These are phyloP conservation scores for Illadopsis cleaveri DNA, from an alignment of 2,113 vertebrate species.

Conservation along the genomic window DNA sequence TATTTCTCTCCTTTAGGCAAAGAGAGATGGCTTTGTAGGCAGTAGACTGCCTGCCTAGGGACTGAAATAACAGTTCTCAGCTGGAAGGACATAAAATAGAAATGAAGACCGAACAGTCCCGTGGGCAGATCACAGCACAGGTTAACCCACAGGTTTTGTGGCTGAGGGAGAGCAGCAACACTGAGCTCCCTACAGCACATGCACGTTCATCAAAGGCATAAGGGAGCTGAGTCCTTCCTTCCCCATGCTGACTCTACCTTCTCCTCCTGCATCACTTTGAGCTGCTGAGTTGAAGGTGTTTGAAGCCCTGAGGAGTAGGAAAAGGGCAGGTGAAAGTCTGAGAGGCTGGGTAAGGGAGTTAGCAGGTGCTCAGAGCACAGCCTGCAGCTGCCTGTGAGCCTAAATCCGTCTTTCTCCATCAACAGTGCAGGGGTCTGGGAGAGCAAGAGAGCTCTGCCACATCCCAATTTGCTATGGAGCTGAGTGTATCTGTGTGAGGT, in stretches of 20 bases:
- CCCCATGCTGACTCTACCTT: background rate
- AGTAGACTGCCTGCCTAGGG: background rate
- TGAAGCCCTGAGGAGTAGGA: background rate
- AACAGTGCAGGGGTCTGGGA: background rate
- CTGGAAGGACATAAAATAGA: background rate
- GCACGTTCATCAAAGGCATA: background rate
- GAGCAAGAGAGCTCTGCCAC: background rate
- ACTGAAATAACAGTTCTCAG: background rate
- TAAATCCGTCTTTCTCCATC: background rate
- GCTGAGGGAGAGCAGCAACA: background rate
- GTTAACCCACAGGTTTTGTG: background rate
- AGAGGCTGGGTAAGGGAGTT: background rate
- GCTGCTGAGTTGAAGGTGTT: background rate
- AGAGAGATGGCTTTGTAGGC: background rate
- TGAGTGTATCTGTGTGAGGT: rapidly evolving
- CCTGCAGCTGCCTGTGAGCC: rapidly evolving
- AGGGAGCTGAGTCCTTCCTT: background rate
- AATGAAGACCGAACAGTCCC: background rate
- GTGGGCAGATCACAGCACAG: background rate
- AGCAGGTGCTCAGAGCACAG: rapidly evolving
- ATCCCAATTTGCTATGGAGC: background rate
- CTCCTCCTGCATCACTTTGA: background rate
- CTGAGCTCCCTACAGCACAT: rapidly evolving
- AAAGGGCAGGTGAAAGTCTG: background rate
- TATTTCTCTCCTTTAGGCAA: background rate